Percentiles rank a stretch among this genome's conserved stretches.
Conservation (phyloP, 2,888 invertebrate species). For the Tiliacea aurago region DNA sequence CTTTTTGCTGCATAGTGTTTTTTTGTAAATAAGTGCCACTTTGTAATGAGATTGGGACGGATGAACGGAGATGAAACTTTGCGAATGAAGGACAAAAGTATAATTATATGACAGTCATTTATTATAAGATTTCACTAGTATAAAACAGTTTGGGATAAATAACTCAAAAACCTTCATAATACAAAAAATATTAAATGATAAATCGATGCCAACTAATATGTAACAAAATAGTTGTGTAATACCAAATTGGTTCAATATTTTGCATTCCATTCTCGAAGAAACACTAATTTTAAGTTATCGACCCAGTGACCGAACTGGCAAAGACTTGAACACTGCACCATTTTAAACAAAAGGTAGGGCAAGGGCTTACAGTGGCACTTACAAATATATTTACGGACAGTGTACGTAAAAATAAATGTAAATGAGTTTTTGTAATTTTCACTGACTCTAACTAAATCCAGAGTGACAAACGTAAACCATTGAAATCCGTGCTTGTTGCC, state of each 20-base stretch:
- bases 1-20: slow-evolving; percentile 44
- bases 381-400: neutral
- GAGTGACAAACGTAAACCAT: neutral
- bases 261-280: too few relatives aligned
- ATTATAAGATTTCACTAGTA: neutral
- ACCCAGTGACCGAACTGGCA: neutral
- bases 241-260: neutral
- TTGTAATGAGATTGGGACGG: slow-evolving; percentile 36
- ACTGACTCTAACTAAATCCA: too few relatives aligned
- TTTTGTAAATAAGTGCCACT: slow-evolving; percentile 42
- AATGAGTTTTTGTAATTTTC: too few relatives aligned
- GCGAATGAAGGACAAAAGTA: neutral
- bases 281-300: neutral
- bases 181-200: neutral
- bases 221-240: too few relatives aligned
- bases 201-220: neutral
- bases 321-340: neutral
- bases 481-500: too few relatives aligned
- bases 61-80: slow-evolving; percentile 21
- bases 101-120: neutral
- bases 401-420: too few relatives aligned
- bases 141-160: neutral
- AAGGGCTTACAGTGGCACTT: neutral
- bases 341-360: neutral
- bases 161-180: neutral